Evolutionary conservation across 2,113 vertebrate species (phyloP), one percentile per base, ranked within the genome.

Genomic region (Coturnix japonica): DNA sequence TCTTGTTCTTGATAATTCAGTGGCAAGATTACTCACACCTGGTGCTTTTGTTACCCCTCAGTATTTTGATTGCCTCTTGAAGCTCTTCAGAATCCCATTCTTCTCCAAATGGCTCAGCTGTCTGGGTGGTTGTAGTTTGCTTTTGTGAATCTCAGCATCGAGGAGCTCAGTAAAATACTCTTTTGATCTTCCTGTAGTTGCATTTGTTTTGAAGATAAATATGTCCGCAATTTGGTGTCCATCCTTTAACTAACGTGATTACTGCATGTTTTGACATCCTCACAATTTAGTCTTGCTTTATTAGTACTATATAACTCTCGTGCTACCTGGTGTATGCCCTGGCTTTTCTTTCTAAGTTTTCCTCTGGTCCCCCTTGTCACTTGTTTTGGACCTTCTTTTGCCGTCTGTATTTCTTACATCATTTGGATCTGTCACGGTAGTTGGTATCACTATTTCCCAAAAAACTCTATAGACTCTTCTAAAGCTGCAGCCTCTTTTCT

Each of bases 91-190:
- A 91, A 67, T 95, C 87, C 85, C 51, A 71, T 95, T 95, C 72
- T 95, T 90, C 82, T 71, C 28, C 82, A 91, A 91, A 95, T 78
- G 85, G 88, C 82, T 95, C 91, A 94, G 93, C 95, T 95, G 94
- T 41, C 93, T 96, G 87, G 69, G 47, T 49, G 21, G 47, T 83
- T 91, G 56, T 91, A 85, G 11, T 65, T 81, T 91, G 90, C 79
- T 85, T 93, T 94, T 91, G 79, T 94, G 87, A 77, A 87, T 91
- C 80, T 91, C 72, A 79, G 54, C 54, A 41, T 19, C 72, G 80
- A 93, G 87, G 43, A 94, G 35, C 82, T 95, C 75, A 64, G 35
- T 75, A 81, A 94, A 95, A 90, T 9, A 47, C 8, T 83, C 56
- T 64, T 89, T 79, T 85, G 70, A 81, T 95, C 78, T 47, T 91